Percentiles rank a stretch among this genome's conserved stretches.
Evolutionary conservation across 2,797 vertebrate species (phyloP).

Genomic region (Rousettus madagascariensis): DNA sequence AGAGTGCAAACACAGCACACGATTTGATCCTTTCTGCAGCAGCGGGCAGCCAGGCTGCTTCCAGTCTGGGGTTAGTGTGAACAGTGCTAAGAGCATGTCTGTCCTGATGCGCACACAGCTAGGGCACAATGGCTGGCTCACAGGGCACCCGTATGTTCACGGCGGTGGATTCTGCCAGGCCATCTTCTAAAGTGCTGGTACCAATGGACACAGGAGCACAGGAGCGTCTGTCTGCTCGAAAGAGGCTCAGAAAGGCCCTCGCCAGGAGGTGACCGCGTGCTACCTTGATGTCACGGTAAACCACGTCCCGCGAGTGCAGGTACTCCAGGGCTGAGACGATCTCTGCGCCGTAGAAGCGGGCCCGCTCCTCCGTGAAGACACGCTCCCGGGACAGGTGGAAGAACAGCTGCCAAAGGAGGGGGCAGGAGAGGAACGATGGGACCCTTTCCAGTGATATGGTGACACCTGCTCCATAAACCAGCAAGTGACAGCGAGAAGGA

Average conservation of each 20-base stretch:
- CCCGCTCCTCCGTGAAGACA: slow-evolving; percentile 95
- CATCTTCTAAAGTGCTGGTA: not conserved
- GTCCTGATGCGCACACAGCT: accelerated
- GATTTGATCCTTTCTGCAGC: accelerated
- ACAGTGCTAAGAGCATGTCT: not conserved
- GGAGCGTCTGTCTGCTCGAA: not conserved
- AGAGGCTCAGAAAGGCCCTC: not conserved
- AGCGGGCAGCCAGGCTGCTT: accelerated
- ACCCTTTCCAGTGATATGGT: not conserved
- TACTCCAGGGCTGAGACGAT: slow-evolving; percentile 97
- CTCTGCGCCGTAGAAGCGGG: slow-evolving; percentile 95
- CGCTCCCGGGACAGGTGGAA: slow-evolving; percentile 96
- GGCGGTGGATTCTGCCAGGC: not conserved
- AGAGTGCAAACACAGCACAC: accelerated
- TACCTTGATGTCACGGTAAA: slow-evolving; percentile 97
- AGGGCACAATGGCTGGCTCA: not conserved
- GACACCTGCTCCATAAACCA: not conserved
- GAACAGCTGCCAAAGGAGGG: slow-evolving; percentile 85
- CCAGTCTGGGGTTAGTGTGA: not conserved
- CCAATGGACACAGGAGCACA: not conserved
- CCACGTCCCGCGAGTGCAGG: slow-evolving; percentile 94
- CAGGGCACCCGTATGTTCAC: accelerated
- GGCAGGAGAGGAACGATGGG: not conserved
- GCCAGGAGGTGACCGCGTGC: accelerated
- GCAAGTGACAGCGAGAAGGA: not conserved